A percentile compares a stretch with the other conserved stretches of the same genome.
Conservation (phyloP, 2,113 vertebrate species). For the Condylura cristata region DNA sequence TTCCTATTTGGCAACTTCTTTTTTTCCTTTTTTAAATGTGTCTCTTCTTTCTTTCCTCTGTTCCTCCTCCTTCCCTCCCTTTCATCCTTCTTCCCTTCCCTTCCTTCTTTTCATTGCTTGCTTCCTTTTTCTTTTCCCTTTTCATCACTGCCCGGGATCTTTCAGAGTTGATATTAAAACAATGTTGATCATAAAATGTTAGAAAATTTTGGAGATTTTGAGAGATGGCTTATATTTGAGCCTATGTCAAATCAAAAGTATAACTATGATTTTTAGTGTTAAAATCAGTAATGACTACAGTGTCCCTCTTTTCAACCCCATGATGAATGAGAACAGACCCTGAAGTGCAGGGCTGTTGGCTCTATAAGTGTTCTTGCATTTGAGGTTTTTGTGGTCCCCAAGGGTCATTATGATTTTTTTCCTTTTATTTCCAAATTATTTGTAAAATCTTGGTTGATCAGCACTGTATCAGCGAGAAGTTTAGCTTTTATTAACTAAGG, state of each 20-base stretch:
- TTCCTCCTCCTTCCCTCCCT: no score
- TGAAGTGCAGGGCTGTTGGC: background rate
- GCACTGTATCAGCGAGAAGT: background rate
- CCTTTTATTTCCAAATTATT: background rate
- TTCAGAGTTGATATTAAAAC: conserved; percentile 26
- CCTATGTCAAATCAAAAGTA: background rate
- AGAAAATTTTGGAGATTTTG: conserved; percentile 30
- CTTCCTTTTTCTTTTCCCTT: background rate
- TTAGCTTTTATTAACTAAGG: background rate
- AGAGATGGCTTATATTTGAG: background rate
- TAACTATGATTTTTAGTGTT: background rate
- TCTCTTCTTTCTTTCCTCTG: no score
- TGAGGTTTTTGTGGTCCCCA: background rate
- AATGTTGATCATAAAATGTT: conserved; percentile 5
- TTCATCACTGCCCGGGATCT: background rate
- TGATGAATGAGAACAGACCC: background rate
- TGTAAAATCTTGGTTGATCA: background rate
- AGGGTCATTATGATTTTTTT: background rate
- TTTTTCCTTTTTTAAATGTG: fast-evolving
- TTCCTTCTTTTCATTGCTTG: no score
- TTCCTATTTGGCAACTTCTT: background rate
- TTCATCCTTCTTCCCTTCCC: no score
- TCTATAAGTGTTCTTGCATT: background rate
- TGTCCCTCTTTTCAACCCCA: background rate
- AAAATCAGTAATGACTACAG: background rate